These are phyloP conservation scores for Leucania comma DNA, from an alignment of 2,888 invertebrate species.

Conservation along the genomic window DNA sequence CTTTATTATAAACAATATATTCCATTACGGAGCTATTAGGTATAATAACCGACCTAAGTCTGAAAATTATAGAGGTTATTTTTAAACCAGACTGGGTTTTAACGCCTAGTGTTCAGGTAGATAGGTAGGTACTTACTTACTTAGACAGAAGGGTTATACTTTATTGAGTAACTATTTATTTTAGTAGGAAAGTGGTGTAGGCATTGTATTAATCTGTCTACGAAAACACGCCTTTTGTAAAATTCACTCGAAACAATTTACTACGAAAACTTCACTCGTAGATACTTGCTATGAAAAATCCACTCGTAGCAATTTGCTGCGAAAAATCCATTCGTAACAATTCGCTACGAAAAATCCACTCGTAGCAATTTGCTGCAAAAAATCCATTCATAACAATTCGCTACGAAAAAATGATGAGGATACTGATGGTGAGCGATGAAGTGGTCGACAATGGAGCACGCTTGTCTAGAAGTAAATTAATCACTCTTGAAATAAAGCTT, in stretches of 20 bases:
- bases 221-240: background rate
- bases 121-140: background rate
- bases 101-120: background rate
- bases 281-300: background rate
- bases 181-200: background rate
- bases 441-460: too few species aligned
- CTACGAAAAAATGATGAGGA: background rate
- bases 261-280: slow-evolving; percentile 1
- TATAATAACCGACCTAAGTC: background rate
- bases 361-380: background rate
- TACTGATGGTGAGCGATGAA: too few species aligned
- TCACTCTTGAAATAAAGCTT: too few species aligned
- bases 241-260: slow-evolving; percentile 4
- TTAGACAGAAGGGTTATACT: background rate
- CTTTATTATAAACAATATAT: slow-evolving; percentile 3
- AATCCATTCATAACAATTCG: slow-evolving; percentile 1
- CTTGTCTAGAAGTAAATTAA: too few species aligned
- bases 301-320: slow-evolving; percentile 8
- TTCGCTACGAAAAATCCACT: too few species aligned
- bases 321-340: background rate
- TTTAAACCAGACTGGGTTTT: slow-evolving; percentile 11
- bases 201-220: background rate
- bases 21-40: slow-evolving; percentile 2
- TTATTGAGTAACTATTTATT: background rate
- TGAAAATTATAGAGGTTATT: slow-evolving; percentile 6